These are phyloP conservation scores for Cettia cetti DNA, from an alignment of 2,113 vertebrate genomes.

Conservation along the genomic window DNA sequence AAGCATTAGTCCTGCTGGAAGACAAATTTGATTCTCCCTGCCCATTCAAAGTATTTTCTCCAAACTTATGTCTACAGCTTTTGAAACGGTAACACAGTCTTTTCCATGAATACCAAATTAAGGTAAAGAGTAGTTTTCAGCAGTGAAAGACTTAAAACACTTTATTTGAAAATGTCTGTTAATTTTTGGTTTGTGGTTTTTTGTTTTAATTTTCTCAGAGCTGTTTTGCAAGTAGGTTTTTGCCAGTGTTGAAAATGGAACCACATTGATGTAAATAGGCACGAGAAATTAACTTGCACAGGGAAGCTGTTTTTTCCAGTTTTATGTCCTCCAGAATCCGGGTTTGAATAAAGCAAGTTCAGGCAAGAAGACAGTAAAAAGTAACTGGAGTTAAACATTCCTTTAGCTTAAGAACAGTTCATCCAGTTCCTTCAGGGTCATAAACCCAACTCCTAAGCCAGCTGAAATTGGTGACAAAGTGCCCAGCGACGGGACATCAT, in stretches of 20 bases:
- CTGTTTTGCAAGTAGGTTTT: not conserved
- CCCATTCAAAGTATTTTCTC: not conserved
- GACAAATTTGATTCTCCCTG: not conserved
- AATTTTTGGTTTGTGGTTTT: not conserved
- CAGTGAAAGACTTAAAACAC: not conserved
- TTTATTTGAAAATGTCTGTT: not conserved
- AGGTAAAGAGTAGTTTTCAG: not conserved
- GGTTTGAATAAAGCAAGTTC: not conserved
- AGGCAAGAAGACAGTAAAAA: not conserved
- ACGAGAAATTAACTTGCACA: not conserved
- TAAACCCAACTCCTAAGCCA: not conserved
- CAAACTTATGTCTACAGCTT: not conserved
- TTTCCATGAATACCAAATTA: not conserved
- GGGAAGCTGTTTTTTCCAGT: not conserved
- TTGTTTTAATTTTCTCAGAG: not conserved
- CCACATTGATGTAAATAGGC: not conserved
- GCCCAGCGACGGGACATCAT: not conserved
- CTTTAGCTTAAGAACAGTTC: not conserved
- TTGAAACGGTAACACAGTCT: not conserved
- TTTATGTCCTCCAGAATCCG: not conserved
- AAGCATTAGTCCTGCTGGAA: not conserved
- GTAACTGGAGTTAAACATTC: not conserved
- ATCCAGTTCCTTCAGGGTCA: not conserved
- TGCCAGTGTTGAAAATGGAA: not conserved
- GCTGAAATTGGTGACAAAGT: not conserved